phyloP scores from a whole-genome alignment of 1,140 invertebrate species.

The Physella acuta region DNA sequence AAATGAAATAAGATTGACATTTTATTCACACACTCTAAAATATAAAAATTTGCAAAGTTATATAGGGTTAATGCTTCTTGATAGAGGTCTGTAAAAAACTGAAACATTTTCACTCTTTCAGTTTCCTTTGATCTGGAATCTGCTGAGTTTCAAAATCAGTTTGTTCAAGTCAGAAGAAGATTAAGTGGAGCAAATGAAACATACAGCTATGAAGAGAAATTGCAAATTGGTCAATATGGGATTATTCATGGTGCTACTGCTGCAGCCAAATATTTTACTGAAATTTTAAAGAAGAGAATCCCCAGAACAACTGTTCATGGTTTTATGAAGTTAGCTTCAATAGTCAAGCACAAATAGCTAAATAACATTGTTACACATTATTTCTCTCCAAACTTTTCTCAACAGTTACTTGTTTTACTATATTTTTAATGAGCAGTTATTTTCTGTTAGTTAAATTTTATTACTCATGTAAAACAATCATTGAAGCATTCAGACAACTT shows the following conservation, averaged over 20 bases:
- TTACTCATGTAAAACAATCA: too few relatives aligned
- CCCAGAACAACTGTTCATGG: slow-evolving; percentile 9
- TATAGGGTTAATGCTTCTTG: too few relatives aligned
- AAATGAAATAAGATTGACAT: too few relatives aligned
- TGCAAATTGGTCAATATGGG: not conserved
- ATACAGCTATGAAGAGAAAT: slow-evolving; percentile 1
- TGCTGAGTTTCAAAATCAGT: not conserved
- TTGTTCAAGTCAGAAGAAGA: not conserved
- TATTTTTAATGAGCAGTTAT: not conserved
- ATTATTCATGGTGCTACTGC: slow-evolving; percentile 2
- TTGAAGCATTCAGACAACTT: too few relatives aligned
- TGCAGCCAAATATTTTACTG: not conserved
- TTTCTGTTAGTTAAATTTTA: too few relatives aligned
- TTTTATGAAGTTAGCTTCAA: not conserved
- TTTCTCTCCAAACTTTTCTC: too few relatives aligned
- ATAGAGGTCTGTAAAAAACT: too few relatives aligned
- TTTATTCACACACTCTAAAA: too few relatives aligned
- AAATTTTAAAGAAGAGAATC: not conserved
- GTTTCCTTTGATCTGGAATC: not conserved
- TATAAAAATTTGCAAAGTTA: too few relatives aligned
- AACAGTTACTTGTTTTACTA: not conserved
- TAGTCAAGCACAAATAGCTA: too few relatives aligned
- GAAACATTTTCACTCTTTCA: too few relatives aligned
- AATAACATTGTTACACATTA: too few relatives aligned
- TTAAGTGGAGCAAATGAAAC: slow-evolving; percentile 4